Base-by-base conservation (phyloP, 2,797 vertebrate species). In the Alosa sapidissima region DNA sequence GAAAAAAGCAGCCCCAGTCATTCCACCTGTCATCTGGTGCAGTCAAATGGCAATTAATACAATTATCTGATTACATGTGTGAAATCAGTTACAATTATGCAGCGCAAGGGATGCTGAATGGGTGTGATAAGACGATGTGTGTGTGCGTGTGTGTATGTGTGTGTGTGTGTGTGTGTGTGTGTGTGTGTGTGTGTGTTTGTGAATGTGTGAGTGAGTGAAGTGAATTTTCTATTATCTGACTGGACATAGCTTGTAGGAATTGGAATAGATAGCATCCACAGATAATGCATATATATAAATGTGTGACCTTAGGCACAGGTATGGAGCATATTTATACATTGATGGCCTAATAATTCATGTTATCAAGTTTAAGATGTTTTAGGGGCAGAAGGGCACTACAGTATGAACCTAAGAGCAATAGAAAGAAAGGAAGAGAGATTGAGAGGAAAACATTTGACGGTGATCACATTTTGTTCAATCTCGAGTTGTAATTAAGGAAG, bases 41-140 rank as follows among this genome's bases (percentile, higher is more conserved):
- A 78, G 72, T 78, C 36, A 78, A 47, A 78, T 78, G 41, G 72
- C 72, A 78, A 78, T 78, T 78, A 78, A 78, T 78, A 45, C 47
- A 45, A 47, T 78, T 78, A 78, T 47, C 72, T 78, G 72, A 78
- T 78, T 78, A 78, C 72, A 78, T 47, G 72, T 36, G 72, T 78
- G 72, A 78, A 78, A 78, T 78, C 41, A 78, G 36, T 36, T 19
- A 16, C 16, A 78, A 78, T 78, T 78, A 47, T 78, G 41, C 72
- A 47, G 72, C 72, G 9, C 16, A 14, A 78, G 72, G 72, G 41
- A 36, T 4, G 7, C 72, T 78, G 41, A 45, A 33, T 19, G 33
- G 68, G 68, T 19, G 36, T 16, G 68, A 78, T 78, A 78, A 78
- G 72, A 28, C 10, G 60, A n/a, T n/a, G 72, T 78, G 72, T 41